Percentiles rank a stretch among this genome's conserved stretches.
Conservation (phyloP, 2,888 invertebrate species). For the Folsomia candida region DNA sequence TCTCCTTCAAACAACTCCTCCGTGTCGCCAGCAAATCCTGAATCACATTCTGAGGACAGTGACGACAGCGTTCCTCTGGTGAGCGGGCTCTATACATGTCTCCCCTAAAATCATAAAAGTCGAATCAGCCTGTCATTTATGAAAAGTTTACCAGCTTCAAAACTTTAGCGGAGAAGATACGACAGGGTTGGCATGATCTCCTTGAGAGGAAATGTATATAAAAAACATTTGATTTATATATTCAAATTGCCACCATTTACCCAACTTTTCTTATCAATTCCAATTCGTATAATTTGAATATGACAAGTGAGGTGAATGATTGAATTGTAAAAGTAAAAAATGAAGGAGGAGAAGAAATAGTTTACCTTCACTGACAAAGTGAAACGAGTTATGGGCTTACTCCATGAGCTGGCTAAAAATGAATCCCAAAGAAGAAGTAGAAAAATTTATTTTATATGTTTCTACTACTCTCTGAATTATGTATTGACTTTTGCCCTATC, state of each 20-base stretch:
- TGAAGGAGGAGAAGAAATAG: too few species aligned
- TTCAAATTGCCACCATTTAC: background rate
- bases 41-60: constrained; percentile 46
- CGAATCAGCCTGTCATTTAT: background rate
- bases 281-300: background rate
- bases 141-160: background rate
- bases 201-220: too few species aligned
- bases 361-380: background rate
- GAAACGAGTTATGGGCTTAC: background rate
- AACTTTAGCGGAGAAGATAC: background rate
- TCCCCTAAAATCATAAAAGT: background rate
- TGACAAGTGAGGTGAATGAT: background rate
- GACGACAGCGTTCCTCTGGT: constrained; percentile 48
- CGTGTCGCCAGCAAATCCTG: constrained; percentile 43
- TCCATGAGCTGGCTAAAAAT: background rate
- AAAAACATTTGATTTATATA: background rate
- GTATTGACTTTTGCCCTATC: constrained; percentile 16
- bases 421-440: constrained; percentile 13
- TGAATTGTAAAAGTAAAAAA: background rate
- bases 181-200: background rate
- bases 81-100: background rate
- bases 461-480: constrained; percentile 39
- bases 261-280: background rate
- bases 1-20: constrained; percentile 44
- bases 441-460: constrained; percentile 29